A percentile compares a stretch with the other conserved stretches of the same genome.
phyloP scores from a whole-genome alignment of 2,888 invertebrate species.

The Apocheima hispidaria region DNA sequence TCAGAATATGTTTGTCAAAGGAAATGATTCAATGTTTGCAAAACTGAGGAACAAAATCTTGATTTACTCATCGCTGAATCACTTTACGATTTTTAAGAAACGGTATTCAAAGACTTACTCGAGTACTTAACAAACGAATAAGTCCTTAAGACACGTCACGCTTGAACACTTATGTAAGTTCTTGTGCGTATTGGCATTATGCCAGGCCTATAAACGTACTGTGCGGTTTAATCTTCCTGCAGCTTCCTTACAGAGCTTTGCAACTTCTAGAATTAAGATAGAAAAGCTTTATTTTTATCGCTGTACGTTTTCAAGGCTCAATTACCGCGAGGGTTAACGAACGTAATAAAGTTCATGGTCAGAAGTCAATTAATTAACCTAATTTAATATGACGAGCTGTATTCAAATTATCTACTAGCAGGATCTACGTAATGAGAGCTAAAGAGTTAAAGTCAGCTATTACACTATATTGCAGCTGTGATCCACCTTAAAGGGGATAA shows the following conservation, averaged over 20 bases:
- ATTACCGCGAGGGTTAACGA: slow-evolving; percentile 37
- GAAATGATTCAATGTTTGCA: slow-evolving; percentile 39
- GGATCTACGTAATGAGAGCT: slow-evolving; percentile 8
- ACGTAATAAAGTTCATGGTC: slow-evolving; percentile 56
- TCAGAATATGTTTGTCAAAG: slow-evolving; percentile 11
- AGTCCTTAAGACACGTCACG: slow-evolving; percentile 30
- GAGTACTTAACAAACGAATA: slow-evolving; percentile 19
- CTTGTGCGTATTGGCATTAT: slow-evolving; percentile 63
- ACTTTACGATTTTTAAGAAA: slow-evolving; percentile 18
- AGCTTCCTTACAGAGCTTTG: slow-evolving; percentile 60
- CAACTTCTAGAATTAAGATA: slow-evolving; percentile 16
- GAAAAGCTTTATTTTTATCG: slow-evolving; percentile 12
- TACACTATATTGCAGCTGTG: slow-evolving; percentile 7
- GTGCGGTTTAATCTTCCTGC: slow-evolving; percentile 57
- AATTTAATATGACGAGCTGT: slow-evolving; percentile 44
- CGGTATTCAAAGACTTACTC: neutral
- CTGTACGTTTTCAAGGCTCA: slow-evolving; percentile 19
- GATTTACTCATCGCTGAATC: slow-evolving; percentile 35
- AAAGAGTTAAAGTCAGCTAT: neutral
- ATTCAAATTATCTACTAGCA: slow-evolving; percentile 27
- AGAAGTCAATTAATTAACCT: slow-evolving; percentile 57
- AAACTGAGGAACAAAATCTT: slow-evolving; percentile 15
- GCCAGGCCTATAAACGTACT: slow-evolving; percentile 74
- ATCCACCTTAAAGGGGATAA: slow-evolving; percentile 1
- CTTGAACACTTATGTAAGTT: slow-evolving; percentile 59